Conservation (phyloP, 2,797 vertebrate genomes). For the Enteromius thamalakanensis region DNA sequence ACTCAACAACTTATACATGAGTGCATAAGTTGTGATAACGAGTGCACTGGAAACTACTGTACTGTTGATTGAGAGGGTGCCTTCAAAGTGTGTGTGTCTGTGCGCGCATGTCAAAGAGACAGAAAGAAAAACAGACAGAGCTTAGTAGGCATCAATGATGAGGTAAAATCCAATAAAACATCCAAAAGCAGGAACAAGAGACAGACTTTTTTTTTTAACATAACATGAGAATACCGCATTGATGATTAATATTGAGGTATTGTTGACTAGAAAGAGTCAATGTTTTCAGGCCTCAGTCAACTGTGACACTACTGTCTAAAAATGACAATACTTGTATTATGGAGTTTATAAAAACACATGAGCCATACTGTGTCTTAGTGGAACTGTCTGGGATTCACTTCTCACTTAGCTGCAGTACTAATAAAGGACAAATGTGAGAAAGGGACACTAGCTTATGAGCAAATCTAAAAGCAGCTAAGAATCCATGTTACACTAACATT, state of each 20-base stretch:
- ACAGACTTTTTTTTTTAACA: too few relatives aligned
- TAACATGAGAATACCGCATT: neutral
- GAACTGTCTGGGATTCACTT: neutral
- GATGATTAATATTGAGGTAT: neutral
- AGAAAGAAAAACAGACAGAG: neutral
- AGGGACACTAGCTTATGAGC: neutral
- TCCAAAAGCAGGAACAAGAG: neutral
- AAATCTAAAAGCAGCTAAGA: neutral
- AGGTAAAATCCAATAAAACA: neutral
- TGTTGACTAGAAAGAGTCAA: neutral
- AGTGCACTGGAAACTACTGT: neutral
- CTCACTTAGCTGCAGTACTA: neutral
- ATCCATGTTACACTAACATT: neutral
- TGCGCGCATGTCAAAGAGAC: constrained; percentile 5
- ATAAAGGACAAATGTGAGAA: neutral
- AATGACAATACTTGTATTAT: constrained; percentile 1
- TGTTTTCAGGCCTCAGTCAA: neutral
- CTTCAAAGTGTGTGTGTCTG: neutral
- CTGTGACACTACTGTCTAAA: neutral
- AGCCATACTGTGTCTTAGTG: neutral
- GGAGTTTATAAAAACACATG: neutral
- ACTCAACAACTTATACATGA: neutral
- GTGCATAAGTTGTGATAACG: neutral
- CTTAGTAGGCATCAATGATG: neutral
- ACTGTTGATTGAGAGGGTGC: constrained; percentile 2